Base-by-base conservation (phyloP, 2,113 vertebrate species). In the Bothrops jararaca region DNA sequence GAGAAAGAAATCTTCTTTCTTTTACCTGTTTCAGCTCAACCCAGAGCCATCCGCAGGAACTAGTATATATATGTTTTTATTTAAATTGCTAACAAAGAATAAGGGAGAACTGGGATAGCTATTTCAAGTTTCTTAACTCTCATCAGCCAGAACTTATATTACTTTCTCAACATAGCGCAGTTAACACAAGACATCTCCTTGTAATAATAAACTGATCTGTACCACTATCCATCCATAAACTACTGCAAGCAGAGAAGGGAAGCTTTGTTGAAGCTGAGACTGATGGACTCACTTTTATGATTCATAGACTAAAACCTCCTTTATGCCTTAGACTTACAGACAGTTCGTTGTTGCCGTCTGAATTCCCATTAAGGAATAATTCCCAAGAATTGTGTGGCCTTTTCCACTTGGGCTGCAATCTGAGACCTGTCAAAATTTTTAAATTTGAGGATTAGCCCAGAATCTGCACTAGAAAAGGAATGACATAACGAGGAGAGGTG, bases 311-410 rank as follows among this genome's bases (percentile, higher is more conserved):
- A 89, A 86, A 87, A 13, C 50, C 92, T 89, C 29, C 88, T 91
- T 50, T 64, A 95, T 8, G 90, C 92, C 56, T 92, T 92, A 45
- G 95, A 94, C 93, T 92, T 94, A 93, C 60, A 93, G 94, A 94
- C 91, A 95, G 94, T 94, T 97, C 96, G 93, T 93, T 93, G 95
- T 95, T 96, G 69, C 60, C 90, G 90, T 96, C 56, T 95, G 94
- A 95, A 94, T 97, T 94, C 92, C 90, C 96, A 94, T 96, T 96
- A 96, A 97, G 95, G 86, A 48, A 85, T 96, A 96, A 91, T 93
- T 96, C 95, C 94, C 94, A 96, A 95, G 95, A 95, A 97, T 94
- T 94, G 52, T 91, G 95, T 95, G 95, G 52, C 56, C 95, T 97
- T 96, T 97, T 97, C 93, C 95, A 95, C 88, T 89, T 52, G 92